Base-by-base conservation (phyloP, 2,888 invertebrate genomes). In the Brenthis daphne region DNA sequence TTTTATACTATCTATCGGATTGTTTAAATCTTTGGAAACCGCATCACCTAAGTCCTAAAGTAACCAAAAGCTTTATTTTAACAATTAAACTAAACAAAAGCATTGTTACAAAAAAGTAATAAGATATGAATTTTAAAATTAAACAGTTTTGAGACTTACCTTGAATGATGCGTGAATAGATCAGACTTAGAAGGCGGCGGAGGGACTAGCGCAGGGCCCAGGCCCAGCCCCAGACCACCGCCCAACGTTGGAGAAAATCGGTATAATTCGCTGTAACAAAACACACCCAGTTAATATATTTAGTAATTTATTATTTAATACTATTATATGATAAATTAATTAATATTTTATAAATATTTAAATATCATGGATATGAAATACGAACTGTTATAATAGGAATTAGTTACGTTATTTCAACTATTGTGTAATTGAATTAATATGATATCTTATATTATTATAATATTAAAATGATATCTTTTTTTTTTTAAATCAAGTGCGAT, bases 191-290 rank as follows among this genome's bases (percentile, higher is more conserved):
- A 96, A 69, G 96, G 95, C 88, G 98, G 98, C 69, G 97, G 96
- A 75, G 96, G 96, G 71, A 96, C 94, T 77, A 95, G 94, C 82
- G 96, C 95, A 71, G 95, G 95, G 43, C 91, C 90, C 77, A 96
- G 93, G 80, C 97, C 97, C 76, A 97, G 95, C 93, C 86, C 96
- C 94, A 86, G 94, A 81, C 85, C 96, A 93, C 81, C 96, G 94
- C 93, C 96, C 88, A 98, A 94, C 82, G 97, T 96, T 81, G 98
- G 98, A 82, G 97, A 97, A 93, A 98, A 98, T 93, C 98, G 96
- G 94, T 97, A 97, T 90, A 97, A 95, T 93, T 97, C 97, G 93
- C 96, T 95, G 88, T 56, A 76, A 70, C 66, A 66, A 64, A 3
- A 13, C 14, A n/a, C 13, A 64, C 6, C 6, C 13, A 1, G 33